A percentile compares a stretch with the other conserved stretches of the same genome.
phyloP scores from a whole-genome alignment of 2,888 invertebrate species.

The Synergus japonicus region DNA sequence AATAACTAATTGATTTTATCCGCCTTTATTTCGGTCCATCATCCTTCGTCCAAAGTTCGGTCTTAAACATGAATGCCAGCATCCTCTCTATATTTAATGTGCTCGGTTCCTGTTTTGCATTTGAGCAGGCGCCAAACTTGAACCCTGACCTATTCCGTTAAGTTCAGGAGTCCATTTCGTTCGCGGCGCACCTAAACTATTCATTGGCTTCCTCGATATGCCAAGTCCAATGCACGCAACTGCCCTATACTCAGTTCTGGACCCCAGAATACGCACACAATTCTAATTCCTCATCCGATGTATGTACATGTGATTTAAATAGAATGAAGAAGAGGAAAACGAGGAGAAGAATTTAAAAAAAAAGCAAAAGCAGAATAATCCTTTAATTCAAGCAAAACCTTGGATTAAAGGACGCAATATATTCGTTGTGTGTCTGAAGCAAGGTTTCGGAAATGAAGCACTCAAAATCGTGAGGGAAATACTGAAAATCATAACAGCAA shows the following conservation, averaged over 20 bases:
- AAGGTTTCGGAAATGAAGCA: not conserved
- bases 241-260: constrained; percentile 5
- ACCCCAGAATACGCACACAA: constrained; percentile 21
- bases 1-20: constrained; percentile 12
- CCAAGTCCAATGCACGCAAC: constrained; percentile 34
- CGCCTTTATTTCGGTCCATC: constrained; percentile 6
- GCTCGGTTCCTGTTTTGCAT: constrained; percentile 32
- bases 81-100: constrained; percentile 23
- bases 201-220: constrained; percentile 27
- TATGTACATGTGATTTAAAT: constrained; percentile 18
- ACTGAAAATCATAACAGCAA: not conserved
- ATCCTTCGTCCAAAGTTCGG: not conserved
- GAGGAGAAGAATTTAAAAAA: not conserved
- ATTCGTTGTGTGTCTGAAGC: not conserved
- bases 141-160: constrained; percentile 39
- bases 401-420: constrained; percentile 30
- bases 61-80: constrained; percentile 11
- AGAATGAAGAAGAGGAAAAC: constrained; percentile 10
- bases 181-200: constrained; percentile 25
- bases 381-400: not conserved
- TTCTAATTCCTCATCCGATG: constrained; percentile 20
- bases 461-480: constrained; percentile 20
- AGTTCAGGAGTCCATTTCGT: constrained; percentile 8
- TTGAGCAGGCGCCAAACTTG: not conserved
- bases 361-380: not conserved